Percentiles rank a stretch among this genome's conserved stretches.
Conservation (phyloP, 2,888 invertebrate species). For the Lacanobia oleracea region DNA sequence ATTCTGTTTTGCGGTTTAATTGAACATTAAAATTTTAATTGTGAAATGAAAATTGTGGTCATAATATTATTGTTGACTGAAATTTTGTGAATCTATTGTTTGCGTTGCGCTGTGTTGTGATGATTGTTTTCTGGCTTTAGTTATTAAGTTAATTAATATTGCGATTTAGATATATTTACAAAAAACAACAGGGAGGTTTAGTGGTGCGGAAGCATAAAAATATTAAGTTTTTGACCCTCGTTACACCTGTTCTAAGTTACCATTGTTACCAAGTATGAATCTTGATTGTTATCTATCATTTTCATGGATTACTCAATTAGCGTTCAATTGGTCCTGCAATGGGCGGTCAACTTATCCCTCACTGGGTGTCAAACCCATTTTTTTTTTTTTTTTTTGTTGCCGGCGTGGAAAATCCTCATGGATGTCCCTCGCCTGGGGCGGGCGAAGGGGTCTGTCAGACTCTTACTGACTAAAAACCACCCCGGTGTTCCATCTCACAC, state of each 20-base stretch:
- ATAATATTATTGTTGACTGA: conserved; percentile 9
- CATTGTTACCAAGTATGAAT: background rate
- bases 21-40: conserved; percentile 19
- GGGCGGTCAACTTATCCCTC: no score
- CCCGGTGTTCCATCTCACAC: no score
- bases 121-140: background rate
- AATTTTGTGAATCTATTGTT: background rate
- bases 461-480: no score
- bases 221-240: no score
- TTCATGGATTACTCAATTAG: no score
- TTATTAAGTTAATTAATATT: background rate
- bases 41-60: background rate
- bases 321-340: no score
- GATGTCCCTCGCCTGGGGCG: no score
- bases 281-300: background rate
- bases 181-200: background rate
- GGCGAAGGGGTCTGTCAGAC: no score
- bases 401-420: no score
- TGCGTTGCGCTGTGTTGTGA: background rate
- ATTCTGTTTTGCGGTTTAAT: background rate
- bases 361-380: background rate
- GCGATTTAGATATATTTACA: background rate
- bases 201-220: no score
- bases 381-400: no score
- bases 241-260: background rate